phyloP scores from a whole-genome alignment of 2,797 vertebrate genomes.

The Synaphobranchus kaupii region DNA sequence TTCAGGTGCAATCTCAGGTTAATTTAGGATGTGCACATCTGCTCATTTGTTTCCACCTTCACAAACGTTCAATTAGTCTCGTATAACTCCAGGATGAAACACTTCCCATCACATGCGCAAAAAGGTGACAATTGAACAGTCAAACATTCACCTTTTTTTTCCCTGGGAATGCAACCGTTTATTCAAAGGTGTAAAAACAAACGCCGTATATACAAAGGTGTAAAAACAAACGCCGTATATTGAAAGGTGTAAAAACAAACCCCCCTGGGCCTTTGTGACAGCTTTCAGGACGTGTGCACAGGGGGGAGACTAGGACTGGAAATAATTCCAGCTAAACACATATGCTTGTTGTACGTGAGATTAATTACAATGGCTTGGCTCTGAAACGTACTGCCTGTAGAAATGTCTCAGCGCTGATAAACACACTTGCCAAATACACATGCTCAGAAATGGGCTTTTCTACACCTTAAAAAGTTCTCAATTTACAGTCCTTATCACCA shows the following conservation, averaged over 20 bases:
- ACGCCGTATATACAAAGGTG: neutral
- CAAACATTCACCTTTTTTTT: neutral
- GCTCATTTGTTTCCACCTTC: neutral
- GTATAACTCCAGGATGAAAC: neutral
- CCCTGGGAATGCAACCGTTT: neutral
- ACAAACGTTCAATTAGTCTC: neutral
- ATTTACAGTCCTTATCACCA: neutral
- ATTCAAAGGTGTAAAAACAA: neutral
- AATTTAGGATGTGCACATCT: neutral
- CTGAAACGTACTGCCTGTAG: too few relatives aligned
- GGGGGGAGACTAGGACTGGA: neutral
- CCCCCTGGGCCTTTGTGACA: neutral
- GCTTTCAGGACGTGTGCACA: neutral
- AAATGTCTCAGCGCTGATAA: too few relatives aligned
- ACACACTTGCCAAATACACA: neutral
- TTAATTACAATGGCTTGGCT: too few relatives aligned
- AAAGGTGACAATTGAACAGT: neutral
- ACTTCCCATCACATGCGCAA: neutral
- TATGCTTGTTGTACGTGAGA: too few relatives aligned
- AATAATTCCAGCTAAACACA: neutral
- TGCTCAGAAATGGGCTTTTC: too few relatives aligned
- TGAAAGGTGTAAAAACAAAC: neutral
- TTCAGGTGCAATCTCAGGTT: conserved; percentile 8
- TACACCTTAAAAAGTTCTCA: too few relatives aligned
- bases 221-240: neutral